Conservation (phyloP, 23 tunicate genomes). For the Diplosoma virens region DNA sequence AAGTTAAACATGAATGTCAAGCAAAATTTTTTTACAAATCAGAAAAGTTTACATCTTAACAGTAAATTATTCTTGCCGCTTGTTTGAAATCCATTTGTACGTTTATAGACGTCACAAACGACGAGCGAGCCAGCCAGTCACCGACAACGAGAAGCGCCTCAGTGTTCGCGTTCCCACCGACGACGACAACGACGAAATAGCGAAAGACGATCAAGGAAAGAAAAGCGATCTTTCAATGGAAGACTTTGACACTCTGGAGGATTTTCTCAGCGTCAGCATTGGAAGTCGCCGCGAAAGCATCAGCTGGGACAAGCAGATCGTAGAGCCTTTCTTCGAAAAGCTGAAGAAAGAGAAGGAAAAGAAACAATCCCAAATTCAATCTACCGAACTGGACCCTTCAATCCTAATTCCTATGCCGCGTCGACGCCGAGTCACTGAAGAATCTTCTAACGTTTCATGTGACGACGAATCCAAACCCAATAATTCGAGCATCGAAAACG, state of each 20-base stretch:
- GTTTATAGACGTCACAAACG: conserved; percentile 61
- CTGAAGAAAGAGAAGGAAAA: conserved; percentile 30
- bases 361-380: background rate
- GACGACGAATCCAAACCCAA: too few relatives aligned
- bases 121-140: conserved; percentile 70
- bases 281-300: conserved; percentile 63
- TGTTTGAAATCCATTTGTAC: background rate
- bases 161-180: conserved; percentile 17
- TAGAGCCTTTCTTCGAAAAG: conserved; percentile 75
- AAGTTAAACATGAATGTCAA: too few relatives aligned
- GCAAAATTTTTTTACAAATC: too few relatives aligned
- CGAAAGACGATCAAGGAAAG: background rate
- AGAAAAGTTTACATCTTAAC: too few relatives aligned
- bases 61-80: too few relatives aligned
- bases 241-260: conserved; percentile 44
- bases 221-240: background rate
- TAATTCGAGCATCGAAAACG: too few relatives aligned
- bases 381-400: background rate
- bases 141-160: conserved; percentile 33
- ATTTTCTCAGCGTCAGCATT: conserved; percentile 53
- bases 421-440: too few relatives aligned
- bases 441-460: too few relatives aligned
- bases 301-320: conserved; percentile 88
- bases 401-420: conserved; percentile 7
- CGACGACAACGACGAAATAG: background rate